phyloP scores from a whole-genome alignment of 2,888 invertebrate species.

The Folsomia candida region DNA sequence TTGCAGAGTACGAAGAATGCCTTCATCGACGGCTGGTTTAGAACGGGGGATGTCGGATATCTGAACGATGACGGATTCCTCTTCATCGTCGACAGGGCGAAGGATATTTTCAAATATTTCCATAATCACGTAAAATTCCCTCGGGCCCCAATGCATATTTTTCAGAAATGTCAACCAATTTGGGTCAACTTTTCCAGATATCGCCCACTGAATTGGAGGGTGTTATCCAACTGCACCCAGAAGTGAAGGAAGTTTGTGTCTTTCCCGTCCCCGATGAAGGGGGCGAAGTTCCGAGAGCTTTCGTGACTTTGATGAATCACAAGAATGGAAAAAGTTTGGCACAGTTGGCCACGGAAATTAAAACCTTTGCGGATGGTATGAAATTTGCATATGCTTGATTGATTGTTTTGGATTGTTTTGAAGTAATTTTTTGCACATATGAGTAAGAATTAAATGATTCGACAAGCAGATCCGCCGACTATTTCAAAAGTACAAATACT shows the following conservation, averaged over 20 bases:
- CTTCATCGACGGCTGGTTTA: constrained; percentile 36
- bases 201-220: constrained; percentile 45
- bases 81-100: constrained; percentile 40
- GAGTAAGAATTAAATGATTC: no score
- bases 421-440: no score
- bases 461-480: no score
- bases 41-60: constrained; percentile 44
- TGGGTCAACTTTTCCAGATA: no score
- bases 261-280: constrained; percentile 35
- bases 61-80: constrained; percentile 38
- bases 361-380: constrained; percentile 40
- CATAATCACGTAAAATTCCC: constrained; percentile 40
- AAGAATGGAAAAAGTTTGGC: not conserved
- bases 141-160: no score
- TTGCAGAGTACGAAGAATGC: constrained; percentile 33
- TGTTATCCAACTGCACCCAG: constrained; percentile 40
- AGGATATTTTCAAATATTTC: constrained; percentile 45
- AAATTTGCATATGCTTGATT: no score
- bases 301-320: constrained; percentile 27
- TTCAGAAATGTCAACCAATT: no score
- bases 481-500: no score
- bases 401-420: no score
- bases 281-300: constrained; percentile 41
- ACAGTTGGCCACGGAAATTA: constrained; percentile 30
- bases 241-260: constrained; percentile 41